Base-by-base conservation (phyloP, 2,797 vertebrate genomes). In the Poecilia velifera region DNA sequence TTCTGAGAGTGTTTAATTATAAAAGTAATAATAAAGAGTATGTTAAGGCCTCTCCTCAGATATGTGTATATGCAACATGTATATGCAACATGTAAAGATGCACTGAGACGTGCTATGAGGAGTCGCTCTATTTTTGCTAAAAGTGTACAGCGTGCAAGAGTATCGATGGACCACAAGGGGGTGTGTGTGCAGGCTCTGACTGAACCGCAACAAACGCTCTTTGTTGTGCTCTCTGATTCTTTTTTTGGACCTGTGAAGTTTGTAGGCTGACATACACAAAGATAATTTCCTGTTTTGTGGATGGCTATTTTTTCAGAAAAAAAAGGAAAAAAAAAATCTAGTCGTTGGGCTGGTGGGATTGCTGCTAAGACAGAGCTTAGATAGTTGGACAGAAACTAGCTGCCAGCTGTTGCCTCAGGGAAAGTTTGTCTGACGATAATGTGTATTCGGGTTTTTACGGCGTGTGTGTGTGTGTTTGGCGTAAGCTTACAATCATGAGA, bases 401-500 rank as follows among this genome's bases (percentile, higher is more conserved):
- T 87, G 83, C 84, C 79, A 83, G 93, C 93, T 92, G 88, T 91
- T 91, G 92, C 92, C 94, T 95, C 94, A 94, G 94, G 94, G 94
- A 94, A 90, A 73, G 91, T 91, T 92, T 93, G 91, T 93, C 88
- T 91, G 88, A 88, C 78, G 80, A 91, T 91, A 53, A 85, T 89
- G 86, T 92, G 88, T 94, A 85, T 79, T 86, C 43, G 82, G 80
- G 83, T 92, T 91, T 94, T 92, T 84, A 84, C 78, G 79, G 86
- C 88, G 87, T 89, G 90, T 83, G 88, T 88, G 90, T 55, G 87
- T 90, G 88, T 90, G 89, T 87, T 89, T 88, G 89, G 92, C 91
- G 92, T 92, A 91, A 93, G 88, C 90, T 93, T 94, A 94, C 94
- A 94, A 94, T 95, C 93, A 94, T 89, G 81, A 92, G 90, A 91